Evolutionary conservation across 2,797 vertebrate species (phyloP), one percentile per base, ranked within the genome.

Genomic region (Xyrichtys novacula): DNA sequence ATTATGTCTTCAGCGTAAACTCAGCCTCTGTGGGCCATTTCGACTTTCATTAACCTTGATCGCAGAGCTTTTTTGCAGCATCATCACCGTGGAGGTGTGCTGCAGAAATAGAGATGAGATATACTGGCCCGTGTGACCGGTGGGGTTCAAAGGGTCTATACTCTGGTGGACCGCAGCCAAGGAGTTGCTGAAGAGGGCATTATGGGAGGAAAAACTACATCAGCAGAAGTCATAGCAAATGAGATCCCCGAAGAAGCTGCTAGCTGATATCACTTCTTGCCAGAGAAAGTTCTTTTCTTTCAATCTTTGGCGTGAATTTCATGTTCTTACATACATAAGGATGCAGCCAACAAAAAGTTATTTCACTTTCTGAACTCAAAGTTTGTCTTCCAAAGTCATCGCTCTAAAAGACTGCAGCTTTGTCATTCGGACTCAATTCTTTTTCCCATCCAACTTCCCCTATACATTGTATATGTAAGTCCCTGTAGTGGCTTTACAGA

Each of bases 11-110:
- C 32, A 28, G 29, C 0, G 20, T 76, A 50, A 78, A 64, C 72
- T 44, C 38, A 6, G 39, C 22, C 23, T 15, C 78, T 6, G 19
- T n/a, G 48, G 56, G 62, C 66, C 17, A 36, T 59, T 76, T 73
- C 14, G 60, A 82, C 84, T 85, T 88, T 89, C 77, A 79, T 89
- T 89, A 82, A 86, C 88, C 83, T 87, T 87, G 66, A 84, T 64
- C 1, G 1, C 36, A 39, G 34, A 43, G 55, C 8, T 82, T 74
- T 61, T 46, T 7, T 77, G 78, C 87, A 61, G 78, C 39, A 19
- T 87, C 87, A 87, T 84, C 83, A 76, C 52, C 4, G 36, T 5
- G 6, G 74, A 78, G 66, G 74, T 57, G 65, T 26, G 66, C 40
- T 3, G 71, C 52, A 23, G 70, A 29, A 46, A 25, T 58, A 26